Evolutionary conservation across 1,140 invertebrate species (phyloP), one percentile per base, ranked within the genome.

Genomic region (Lordiphosa mommai): DNA sequence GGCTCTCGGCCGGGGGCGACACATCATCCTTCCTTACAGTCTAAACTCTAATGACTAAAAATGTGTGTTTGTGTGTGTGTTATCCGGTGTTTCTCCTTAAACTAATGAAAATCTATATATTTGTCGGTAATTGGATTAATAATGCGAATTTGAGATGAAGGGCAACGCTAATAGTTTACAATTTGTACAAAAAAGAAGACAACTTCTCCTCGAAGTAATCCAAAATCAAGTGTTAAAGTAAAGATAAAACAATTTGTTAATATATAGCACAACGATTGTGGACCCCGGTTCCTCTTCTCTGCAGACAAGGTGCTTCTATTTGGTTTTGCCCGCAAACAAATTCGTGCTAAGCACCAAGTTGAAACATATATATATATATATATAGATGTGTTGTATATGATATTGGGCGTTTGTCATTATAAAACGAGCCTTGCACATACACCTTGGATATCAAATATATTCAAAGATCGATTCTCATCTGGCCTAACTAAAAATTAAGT

Each of bases 401-500:
- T 38, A 38, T 38, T 38, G 37, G 7, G 16, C 53, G 64, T 51
- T 17, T 68, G 38, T 63, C 43, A 61, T 71, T 59, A 36, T 14
- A 63, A 56, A 60, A 59, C 60, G 55, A 68, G 59, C 48, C 48
- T 34, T 59, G 50, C 74, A 56, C 49, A 79, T 65, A 69, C 56
- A 67, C 50, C n/a, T 47, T 30, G 30, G 32, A 57, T 56, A 57
- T 57, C 23, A 53, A 47, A 30, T 55, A 36, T 29, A 44, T 66
- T 46, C 14, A 9, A 10, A 33, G 12, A n/a, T 34, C 27, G 37
- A 23, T 2, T 63, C 27, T 33, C 27, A 30, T 32, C 33, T 6
- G 60, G 68, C 9, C 32, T 65, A 65, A 69, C 57, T 61, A 68
- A 53, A 56, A 58, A 88, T 93, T 94, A 95, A 91, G 93, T 94